phyloP scores from a whole-genome alignment of 35 echinoderm and acorn worm species.

The Ptychodera flava region DNA sequence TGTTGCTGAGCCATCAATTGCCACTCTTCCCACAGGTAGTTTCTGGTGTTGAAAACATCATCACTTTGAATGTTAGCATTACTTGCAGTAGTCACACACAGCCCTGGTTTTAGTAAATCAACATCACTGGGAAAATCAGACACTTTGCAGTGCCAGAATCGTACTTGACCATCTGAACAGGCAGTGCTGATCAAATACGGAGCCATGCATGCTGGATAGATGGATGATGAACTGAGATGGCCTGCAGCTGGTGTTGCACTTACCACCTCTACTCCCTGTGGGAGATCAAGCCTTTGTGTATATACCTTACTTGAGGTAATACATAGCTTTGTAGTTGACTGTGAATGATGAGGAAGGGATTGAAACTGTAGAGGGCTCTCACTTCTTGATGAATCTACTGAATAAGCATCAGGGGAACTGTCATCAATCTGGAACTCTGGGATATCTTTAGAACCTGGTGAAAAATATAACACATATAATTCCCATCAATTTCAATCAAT shows the following conservation, averaged over 20 bases:
- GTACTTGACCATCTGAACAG: conserved; percentile 91
- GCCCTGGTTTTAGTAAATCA: neutral
- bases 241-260: conserved; percentile 84
- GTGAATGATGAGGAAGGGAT: conserved; percentile 18
- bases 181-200: conserved; percentile 82
- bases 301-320: conserved; percentile 81
- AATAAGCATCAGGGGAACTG: conserved; percentile 32
- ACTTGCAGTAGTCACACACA: neutral
- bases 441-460: conserved; percentile 50
- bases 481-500: too few relatives aligned
- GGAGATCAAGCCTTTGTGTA: conserved; percentile 71
- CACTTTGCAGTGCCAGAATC: conserved; percentile 78
- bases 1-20: conserved; percentile 56
- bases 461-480: conserved; percentile 5
- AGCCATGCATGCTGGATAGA: conserved; percentile 79
- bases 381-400: conserved; percentile 58
- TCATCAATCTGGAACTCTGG: conserved; percentile 42
- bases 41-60: conserved; percentile 39
- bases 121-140: neutral
- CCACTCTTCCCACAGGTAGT: conserved; percentile 94
- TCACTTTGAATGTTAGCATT: neutral
- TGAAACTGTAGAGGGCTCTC: conserved; percentile 29
- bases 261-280: conserved; percentile 71
- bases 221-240: conserved; percentile 93
- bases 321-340: conserved; percentile 62